phyloP scores from a whole-genome alignment of 2,888 invertebrate species.

The Tigriopus californicus region DNA sequence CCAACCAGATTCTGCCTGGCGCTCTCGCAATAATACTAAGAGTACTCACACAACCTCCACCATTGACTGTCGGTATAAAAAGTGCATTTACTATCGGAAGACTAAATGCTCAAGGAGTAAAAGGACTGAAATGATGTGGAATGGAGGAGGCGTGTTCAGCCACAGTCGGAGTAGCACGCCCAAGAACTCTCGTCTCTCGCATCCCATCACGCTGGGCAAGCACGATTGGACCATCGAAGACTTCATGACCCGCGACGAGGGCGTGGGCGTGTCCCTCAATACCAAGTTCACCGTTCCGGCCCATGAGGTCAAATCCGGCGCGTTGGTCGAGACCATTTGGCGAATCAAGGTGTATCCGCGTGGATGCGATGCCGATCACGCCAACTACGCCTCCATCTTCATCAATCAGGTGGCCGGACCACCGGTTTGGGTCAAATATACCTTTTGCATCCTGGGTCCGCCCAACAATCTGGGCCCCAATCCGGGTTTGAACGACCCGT shows the following conservation, averaged over 20 bases:
- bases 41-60: too few species aligned
- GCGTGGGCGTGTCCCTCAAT: not conserved
- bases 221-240: conserved; percentile 9
- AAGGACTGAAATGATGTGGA: not conserved
- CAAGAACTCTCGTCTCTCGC: not conserved
- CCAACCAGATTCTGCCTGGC: too few species aligned
- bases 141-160: not conserved
- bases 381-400: not conserved
- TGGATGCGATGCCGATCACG: not conserved
- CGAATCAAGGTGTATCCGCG: not conserved
- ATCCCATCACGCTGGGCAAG: not conserved
- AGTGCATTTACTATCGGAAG: too few species aligned
- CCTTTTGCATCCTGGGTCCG: not conserved
- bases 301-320: not conserved
- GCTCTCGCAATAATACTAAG: too few species aligned
- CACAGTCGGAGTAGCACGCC: conserved; percentile 1
- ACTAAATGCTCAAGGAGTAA: too few species aligned
- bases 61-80: too few species aligned
- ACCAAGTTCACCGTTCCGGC: not conserved
- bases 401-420: conserved; percentile 6
- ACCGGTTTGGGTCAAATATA: not conserved
- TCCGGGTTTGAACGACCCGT: not conserved
- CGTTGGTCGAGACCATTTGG: not conserved
- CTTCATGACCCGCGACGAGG: not conserved
- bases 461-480: not conserved